These are phyloP conservation scores for Anser brachyrhynchus DNA, from an alignment of 2,113 vertebrate genomes.

Conservation along the genomic window DNA sequence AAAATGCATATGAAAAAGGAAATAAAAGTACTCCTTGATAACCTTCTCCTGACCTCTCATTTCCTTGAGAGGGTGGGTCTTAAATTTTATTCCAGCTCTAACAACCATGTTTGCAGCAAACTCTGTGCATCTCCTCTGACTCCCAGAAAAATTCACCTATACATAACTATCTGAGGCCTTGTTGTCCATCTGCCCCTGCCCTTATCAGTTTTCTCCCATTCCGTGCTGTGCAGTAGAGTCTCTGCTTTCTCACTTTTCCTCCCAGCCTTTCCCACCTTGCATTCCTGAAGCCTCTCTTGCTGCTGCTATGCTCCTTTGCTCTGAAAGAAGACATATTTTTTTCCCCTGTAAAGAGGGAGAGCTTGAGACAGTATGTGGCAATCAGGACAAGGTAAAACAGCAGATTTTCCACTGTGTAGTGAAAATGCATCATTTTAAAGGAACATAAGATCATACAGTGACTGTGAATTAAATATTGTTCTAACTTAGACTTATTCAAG, in stretches of 20 bases:
- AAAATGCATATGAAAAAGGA: not conserved
- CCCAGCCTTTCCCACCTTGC: not conserved
- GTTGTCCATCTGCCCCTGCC: not conserved
- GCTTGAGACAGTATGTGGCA: not conserved
- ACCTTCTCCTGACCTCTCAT: not conserved
- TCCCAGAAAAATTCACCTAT: not conserved
- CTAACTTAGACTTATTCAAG: not conserved
- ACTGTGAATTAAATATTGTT: not conserved
- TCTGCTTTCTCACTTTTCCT: not conserved
- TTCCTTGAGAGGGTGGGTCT: not conserved
- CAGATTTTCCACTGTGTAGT: not conserved
- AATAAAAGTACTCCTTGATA: rapidly evolving
- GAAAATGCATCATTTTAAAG: not conserved
- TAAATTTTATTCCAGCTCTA: not conserved
- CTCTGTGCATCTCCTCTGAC: not conserved
- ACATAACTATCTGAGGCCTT: not conserved
- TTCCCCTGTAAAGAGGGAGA: not conserved
- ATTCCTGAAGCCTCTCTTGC: not conserved
- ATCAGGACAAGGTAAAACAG: not conserved
- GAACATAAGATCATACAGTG: not conserved
- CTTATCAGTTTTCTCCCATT: not conserved
- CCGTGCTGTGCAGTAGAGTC: not conserved
- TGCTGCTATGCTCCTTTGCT: not conserved
- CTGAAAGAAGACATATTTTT: not conserved
- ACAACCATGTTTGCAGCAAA: not conserved